Evolutionary conservation across 2,888 invertebrate species (phyloP).

Genomic region (Neuroscelio doddi): DNA sequence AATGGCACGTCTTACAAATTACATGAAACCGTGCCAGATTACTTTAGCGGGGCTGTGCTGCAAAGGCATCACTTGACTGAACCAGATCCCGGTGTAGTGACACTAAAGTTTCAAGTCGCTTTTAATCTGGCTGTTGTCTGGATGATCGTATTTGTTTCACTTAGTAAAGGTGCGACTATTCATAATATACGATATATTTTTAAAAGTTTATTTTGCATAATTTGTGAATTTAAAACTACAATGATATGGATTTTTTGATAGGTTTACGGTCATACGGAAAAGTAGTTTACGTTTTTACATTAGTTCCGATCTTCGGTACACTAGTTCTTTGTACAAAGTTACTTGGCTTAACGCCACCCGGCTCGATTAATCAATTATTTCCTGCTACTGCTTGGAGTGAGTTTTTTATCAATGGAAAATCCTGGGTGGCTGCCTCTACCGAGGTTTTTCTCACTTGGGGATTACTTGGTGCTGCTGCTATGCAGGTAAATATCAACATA

Average conservation of each 20-base stretch:
- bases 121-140: constrained; percentile 92
- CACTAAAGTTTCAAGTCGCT: constrained; percentile 88
- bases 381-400: constrained; percentile 87
- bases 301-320: constrained; percentile 85
- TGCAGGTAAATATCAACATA: constrained; percentile 78
- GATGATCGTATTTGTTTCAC: constrained; percentile 90
- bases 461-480: constrained; percentile 83
- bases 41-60: constrained; percentile 88
- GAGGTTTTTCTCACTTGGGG: constrained; percentile 94
- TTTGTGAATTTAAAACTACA: too few species aligned
- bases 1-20: constrained; percentile 74
- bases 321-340: constrained; percentile 83
- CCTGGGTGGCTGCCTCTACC: constrained; percentile 92
- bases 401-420: constrained; percentile 88
- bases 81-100: constrained; percentile 73
- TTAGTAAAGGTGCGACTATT: constrained; percentile 80
- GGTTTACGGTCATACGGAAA: constrained; percentile 88
- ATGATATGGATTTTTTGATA: too few species aligned
- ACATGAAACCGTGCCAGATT: constrained; percentile 87
- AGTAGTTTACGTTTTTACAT: constrained; percentile 85
- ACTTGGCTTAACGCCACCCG: constrained; percentile 81
- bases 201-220: too few species aligned
- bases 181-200: too few species aligned
- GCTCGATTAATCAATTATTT: constrained; percentile 80
- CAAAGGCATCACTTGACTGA: constrained; percentile 75